These are phyloP conservation scores for Calosoma granatense DNA, from an alignment of 1,140 invertebrate species.

Conservation along the genomic window DNA sequence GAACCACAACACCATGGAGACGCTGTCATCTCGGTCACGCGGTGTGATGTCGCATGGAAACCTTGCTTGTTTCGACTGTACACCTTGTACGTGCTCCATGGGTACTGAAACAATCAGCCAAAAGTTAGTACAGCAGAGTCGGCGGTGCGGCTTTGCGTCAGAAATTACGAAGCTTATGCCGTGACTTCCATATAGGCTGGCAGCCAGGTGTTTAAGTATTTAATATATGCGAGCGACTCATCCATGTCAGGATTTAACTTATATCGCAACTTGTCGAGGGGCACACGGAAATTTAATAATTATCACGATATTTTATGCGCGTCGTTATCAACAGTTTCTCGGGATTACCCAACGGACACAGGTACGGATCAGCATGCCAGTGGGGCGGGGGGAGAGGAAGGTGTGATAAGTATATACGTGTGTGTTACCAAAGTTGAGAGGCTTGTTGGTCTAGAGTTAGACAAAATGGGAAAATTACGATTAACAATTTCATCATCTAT, in stretches of 20 bases:
- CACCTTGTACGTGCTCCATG: constrained; percentile 65
- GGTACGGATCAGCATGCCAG: too few relatives aligned
- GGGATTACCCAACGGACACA: too few relatives aligned
- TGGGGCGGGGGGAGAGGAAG: too few relatives aligned
- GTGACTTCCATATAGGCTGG: too few relatives aligned
- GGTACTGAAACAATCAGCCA: constrained; percentile 52
- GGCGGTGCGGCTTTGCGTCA: background rate
- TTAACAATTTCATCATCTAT: too few relatives aligned
- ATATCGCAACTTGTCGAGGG: background rate
- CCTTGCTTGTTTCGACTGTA: constrained; percentile 61
- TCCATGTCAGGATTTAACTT: background rate
- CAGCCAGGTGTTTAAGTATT: too few relatives aligned
- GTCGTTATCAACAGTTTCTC: too few relatives aligned
- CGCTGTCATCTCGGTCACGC: constrained; percentile 61
- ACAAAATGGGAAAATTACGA: too few relatives aligned
- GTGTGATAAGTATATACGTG: too few relatives aligned
- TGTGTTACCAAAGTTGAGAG: too few relatives aligned
- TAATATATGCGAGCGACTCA: background rate
- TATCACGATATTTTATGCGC: background rate
- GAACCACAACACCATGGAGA: constrained; percentile 83
- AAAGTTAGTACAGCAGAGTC: too few relatives aligned
- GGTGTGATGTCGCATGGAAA: constrained; percentile 76
- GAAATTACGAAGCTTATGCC: background rate
- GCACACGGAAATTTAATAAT: background rate
- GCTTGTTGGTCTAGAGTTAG: too few relatives aligned